Evolutionary conservation across 53 echinoderm and acorn worm genomes (phyloP).

Genomic region (Actinopyga echinites): DNA sequence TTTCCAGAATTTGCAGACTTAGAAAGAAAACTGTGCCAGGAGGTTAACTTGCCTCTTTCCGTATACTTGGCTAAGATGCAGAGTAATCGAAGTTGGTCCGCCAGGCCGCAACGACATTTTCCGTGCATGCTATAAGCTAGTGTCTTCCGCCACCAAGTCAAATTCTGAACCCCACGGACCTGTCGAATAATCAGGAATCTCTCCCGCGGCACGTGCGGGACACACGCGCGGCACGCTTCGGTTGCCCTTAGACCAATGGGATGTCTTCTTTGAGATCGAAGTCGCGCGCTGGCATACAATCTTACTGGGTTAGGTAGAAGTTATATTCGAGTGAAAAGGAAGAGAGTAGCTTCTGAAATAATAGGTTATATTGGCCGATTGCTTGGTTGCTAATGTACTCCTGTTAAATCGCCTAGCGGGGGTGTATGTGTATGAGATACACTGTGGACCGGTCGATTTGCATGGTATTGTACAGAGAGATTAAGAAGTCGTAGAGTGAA

Average conservation of each 20-base stretch:
- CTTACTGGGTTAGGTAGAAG: constrained; percentile 20
- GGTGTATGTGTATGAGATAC: constrained; percentile 12
- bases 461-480: constrained; percentile 19
- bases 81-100: no score
- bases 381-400: neutral
- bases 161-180: constrained; percentile 19
- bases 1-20: no score
- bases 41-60: no score
- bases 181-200: constrained; percentile 6
- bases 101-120: no score
- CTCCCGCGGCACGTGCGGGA: constrained; percentile 21
- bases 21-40: no score
- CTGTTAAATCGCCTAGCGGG: neutral
- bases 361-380: constrained; percentile 15
- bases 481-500: neutral
- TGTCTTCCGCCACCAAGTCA: constrained; percentile 22
- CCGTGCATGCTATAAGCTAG: no score
- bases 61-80: no score
- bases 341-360: neutral
- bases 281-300: constrained; percentile 14
- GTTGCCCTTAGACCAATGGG: constrained; percentile 20
- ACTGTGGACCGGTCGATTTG: constrained; percentile 11
- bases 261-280: constrained; percentile 24
- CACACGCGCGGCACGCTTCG: constrained; percentile 20
- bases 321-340: neutral